These are phyloP conservation scores for Pseudochirops corinnae DNA, from an alignment of 2,797 vertebrate genomes.

Conservation along the genomic window DNA sequence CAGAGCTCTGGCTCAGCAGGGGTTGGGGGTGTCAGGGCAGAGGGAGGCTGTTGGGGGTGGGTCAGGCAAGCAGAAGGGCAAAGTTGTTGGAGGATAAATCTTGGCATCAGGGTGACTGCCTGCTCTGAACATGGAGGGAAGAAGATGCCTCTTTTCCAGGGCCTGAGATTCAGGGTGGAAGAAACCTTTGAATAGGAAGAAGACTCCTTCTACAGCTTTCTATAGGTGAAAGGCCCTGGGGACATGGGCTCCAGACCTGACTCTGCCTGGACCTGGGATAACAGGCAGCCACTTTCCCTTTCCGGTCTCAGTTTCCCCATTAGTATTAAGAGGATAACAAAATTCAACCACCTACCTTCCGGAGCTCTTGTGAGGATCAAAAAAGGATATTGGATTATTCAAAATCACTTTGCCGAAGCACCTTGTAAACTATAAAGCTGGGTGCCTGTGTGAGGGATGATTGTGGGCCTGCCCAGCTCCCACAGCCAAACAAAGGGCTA, in stretches of 20 bases:
- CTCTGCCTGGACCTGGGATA: not conserved
- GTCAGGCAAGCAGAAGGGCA: not conserved
- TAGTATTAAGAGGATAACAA: not conserved
- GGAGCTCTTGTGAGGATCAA: not conserved
- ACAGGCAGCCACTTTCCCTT: not conserved
- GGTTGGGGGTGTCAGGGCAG: not conserved
- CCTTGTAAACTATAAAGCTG: not conserved
- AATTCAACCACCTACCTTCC: not conserved
- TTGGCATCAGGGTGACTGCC: not conserved
- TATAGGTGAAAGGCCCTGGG: not conserved
- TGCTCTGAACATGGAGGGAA: not conserved
- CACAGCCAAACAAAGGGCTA: slow-evolving; percentile 6
- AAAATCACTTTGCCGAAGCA: not conserved
- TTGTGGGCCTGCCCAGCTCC: slow-evolving; percentile 1
- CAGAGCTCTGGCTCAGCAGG: not conserved
- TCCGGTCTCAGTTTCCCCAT: not conserved
- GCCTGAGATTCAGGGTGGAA: not conserved
- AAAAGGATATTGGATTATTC: not conserved
- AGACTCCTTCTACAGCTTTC: not conserved
- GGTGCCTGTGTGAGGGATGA: not conserved
- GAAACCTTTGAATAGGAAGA: not conserved
- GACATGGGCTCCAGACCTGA: not conserved
- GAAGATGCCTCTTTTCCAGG: not conserved
- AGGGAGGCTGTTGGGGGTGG: not conserved
- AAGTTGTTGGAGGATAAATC: not conserved